A percentile compares a stretch with the other conserved stretches of the same genome.
Evolutionary conservation across 2,888 invertebrate species (phyloP).

Genomic region (Euplagia quadripunctaria): DNA sequence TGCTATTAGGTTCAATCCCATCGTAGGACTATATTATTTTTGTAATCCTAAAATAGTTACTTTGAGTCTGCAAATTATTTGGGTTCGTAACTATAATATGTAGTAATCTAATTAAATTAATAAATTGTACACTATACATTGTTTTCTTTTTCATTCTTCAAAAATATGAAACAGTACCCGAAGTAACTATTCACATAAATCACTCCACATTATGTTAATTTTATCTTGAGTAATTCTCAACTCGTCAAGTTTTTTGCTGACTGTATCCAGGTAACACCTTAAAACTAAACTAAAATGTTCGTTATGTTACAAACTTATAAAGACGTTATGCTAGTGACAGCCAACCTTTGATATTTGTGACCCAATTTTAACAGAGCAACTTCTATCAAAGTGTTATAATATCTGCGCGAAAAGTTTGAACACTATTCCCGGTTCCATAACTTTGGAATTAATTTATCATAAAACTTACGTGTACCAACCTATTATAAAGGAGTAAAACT

Average conservation of each 20-base stretch:
- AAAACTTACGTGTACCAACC: constrained; percentile 21
- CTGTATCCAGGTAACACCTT: constrained; percentile 28
- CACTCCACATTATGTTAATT: too few relatives aligned
- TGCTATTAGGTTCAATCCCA: neutral
- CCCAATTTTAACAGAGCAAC: constrained; percentile 43
- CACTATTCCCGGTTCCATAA: constrained; percentile 33
- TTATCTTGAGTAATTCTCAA: too few relatives aligned
- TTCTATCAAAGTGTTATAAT: constrained; percentile 47
- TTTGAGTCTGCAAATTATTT: too few relatives aligned
- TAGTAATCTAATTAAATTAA: too few relatives aligned
- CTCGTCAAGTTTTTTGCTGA: constrained; percentile 21
- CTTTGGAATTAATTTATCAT: constrained; percentile 37
- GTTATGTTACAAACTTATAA: constrained; percentile 39
- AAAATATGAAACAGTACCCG: too few relatives aligned
- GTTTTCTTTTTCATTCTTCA: neutral
- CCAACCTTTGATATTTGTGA: constrained; percentile 50
- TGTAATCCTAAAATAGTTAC: neutral
- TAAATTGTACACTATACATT: too few relatives aligned
- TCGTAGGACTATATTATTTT: neutral
- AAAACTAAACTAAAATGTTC: constrained; percentile 34
- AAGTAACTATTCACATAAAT: too few relatives aligned
- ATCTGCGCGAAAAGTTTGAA: constrained; percentile 43
- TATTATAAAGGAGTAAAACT: constrained; percentile 14
- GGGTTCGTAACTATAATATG: neutral
- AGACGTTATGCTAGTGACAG: constrained; percentile 46